Conservation (phyloP, 2,797 vertebrate species). For the Sebastes itinus region DNA sequence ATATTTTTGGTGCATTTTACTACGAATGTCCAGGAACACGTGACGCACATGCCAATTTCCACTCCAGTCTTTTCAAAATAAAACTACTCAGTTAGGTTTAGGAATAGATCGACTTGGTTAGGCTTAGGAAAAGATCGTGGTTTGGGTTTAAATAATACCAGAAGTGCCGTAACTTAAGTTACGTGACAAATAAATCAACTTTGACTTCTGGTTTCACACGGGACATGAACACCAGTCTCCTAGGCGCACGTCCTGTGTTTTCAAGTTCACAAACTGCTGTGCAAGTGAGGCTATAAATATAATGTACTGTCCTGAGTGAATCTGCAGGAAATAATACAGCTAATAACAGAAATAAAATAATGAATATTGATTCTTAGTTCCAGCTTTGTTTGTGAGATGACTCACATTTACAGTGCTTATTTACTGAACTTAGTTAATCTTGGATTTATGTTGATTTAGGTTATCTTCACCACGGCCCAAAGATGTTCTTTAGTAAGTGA, state of each 20-base stretch:
- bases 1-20: accelerated
- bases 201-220: no score
- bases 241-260: no score
- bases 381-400: not conserved
- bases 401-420: not conserved
- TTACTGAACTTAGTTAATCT: not conserved
- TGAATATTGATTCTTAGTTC: not conserved
- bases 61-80: no score
- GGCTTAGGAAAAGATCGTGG: no score
- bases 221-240: accelerated
- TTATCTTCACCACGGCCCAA: not conserved
- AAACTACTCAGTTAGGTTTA: no score
- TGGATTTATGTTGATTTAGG: not conserved
- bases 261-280: no score
- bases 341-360: not conserved
- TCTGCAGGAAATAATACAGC: not conserved
- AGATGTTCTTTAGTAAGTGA: not conserved
- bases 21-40: no score
- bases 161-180: no score
- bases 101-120: no score
- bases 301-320: not conserved
- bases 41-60: no score
- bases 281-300: not conserved
- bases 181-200: no score
- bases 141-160: no score